phyloP scores from a whole-genome alignment of 2,113 vertebrate species.

The Connochaetes taurinus region DNA sequence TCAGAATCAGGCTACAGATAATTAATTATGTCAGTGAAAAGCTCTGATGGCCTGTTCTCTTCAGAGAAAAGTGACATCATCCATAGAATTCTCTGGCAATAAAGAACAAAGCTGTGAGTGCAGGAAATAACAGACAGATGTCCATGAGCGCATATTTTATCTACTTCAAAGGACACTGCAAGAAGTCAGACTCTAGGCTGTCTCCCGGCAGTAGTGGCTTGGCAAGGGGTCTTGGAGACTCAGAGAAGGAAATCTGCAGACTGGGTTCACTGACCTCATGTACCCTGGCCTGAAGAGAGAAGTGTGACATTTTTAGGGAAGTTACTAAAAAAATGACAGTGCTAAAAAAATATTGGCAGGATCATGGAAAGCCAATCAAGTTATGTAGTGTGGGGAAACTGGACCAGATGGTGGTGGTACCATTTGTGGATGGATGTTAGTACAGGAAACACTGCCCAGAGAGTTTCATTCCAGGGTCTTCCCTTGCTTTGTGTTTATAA shows the following conservation, averaged over 20 bases:
- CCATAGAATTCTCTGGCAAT: conserved; percentile 80
- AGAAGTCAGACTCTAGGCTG: conserved; percentile 63
- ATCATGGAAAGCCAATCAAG: neutral
- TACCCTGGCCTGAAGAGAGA: neutral
- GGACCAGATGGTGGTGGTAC: neutral
- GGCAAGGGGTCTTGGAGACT: neutral
- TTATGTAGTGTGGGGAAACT: neutral
- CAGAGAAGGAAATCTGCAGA: neutral
- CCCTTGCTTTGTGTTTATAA: neutral
- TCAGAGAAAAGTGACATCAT: conserved; percentile 86
- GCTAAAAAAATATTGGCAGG: conserved; percentile 33
- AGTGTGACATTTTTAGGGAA: neutral
- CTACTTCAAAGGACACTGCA: conserved; percentile 72
- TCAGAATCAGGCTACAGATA: conserved; percentile 81
- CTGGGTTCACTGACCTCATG: neutral
- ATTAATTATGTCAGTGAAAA: conserved; percentile 87
- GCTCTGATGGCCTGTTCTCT: conserved; percentile 82
- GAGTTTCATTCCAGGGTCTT: neutral
- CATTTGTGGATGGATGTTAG: neutral
- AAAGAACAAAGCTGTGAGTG: conserved; percentile 82
- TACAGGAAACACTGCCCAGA: neutral
- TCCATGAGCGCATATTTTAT: conserved; percentile 80
- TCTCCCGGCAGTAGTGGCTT: conserved; percentile 56
- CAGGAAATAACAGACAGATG: conserved; percentile 86
- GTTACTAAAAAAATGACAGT: conserved; percentile 33